phyloP scores from a whole-genome alignment of 2,113 vertebrate genomes.

The Lagopus leucura region DNA sequence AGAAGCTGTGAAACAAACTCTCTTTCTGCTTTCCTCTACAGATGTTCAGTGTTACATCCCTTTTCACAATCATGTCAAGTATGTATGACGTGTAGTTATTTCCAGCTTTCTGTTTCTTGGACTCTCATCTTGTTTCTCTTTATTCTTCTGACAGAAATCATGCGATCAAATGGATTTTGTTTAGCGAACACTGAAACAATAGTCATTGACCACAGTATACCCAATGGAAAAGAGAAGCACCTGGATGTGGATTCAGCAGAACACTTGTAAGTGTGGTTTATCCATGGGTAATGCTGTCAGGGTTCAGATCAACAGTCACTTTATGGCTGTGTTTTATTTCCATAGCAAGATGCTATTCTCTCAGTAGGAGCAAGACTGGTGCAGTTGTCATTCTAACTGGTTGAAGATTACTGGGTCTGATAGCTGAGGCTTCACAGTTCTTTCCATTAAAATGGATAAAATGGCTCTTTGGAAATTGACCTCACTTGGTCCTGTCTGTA shows the following conservation, averaged over 20 bases:
- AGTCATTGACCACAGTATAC: slow-evolving; percentile 90
- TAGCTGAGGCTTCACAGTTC: background rate
- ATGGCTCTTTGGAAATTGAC: background rate
- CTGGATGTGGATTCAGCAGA: slow-evolving; percentile 87
- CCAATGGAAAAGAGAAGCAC: slow-evolving; percentile 88
- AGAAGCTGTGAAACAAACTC: background rate
- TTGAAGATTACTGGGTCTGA: background rate
- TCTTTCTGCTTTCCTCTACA: background rate
- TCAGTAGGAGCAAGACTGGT: background rate
- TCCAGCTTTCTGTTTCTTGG: background rate
- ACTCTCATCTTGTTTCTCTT: background rate
- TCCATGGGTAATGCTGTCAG: background rate
- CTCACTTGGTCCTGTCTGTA: background rate
- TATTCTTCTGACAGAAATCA: slow-evolving; percentile 86
- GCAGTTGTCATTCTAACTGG: background rate
- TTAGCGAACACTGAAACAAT: slow-evolving; percentile 98
- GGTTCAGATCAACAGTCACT: background rate
- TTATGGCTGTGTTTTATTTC: background rate
- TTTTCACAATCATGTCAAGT: background rate
- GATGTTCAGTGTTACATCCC: background rate
- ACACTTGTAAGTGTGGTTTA: slow-evolving; percentile 82
- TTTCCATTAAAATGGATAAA: background rate
- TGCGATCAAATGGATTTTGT: slow-evolving; percentile 97
- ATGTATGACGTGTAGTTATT: background rate
- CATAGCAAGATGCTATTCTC: background rate